Percentiles rank a stretch among this genome's conserved stretches.
phyloP scores from a whole-genome alignment of 2,797 vertebrate genomes.

The Bradypus variegatus region DNA sequence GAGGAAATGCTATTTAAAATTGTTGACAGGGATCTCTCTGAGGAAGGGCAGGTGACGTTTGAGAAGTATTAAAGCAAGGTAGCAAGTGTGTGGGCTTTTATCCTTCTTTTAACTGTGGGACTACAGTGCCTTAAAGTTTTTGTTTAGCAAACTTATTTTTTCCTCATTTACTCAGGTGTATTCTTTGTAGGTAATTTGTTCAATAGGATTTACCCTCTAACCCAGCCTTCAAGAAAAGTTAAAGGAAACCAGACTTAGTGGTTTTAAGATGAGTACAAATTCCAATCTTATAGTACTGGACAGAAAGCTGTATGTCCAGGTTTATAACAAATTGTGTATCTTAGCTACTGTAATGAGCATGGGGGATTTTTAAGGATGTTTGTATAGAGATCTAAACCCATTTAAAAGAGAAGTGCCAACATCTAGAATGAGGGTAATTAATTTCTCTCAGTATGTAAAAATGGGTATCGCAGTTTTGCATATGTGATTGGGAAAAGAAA shows the following conservation, averaged over 20 bases:
- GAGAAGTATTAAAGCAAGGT: neutral
- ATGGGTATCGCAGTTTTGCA: neutral
- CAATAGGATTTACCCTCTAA: constrained; percentile 18
- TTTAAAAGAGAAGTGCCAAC: neutral
- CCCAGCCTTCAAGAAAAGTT: neutral
- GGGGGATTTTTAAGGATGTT: neutral
- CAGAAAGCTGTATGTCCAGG: neutral
- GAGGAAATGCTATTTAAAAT: neutral
- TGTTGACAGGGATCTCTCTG: neutral
- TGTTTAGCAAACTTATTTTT: constrained; percentile 15
- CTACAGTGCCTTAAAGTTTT: constrained; percentile 62
- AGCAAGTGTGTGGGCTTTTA: neutral
- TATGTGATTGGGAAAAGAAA: neutral
- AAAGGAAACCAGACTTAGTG: neutral
- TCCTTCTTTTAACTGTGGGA: neutral
- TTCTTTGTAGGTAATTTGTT: neutral
- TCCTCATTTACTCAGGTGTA: neutral
- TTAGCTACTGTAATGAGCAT: neutral
- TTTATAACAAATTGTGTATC: neutral
- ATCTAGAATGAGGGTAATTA: neutral
- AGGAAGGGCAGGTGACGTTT: neutral
- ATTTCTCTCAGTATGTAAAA: neutral
- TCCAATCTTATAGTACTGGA: neutral
- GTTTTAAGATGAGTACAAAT: neutral
- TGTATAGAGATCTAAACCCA: neutral